Base-by-base conservation (phyloP, 1,140 invertebrate species). In the Phymorhynchus buccinoides region DNA sequence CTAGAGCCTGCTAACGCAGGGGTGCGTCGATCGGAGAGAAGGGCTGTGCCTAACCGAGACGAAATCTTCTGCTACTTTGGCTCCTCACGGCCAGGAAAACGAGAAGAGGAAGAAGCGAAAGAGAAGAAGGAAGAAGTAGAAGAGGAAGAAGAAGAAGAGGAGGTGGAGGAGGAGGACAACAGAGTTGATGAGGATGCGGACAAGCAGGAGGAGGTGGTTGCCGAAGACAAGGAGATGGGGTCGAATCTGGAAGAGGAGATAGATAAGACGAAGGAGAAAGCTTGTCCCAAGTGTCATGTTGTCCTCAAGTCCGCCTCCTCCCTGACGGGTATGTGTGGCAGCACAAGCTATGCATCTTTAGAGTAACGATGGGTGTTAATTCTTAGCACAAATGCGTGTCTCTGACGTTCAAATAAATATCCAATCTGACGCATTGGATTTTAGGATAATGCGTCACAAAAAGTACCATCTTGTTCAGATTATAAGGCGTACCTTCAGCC, bases 251-350 rank as follows among this genome's bases (percentile, higher is more conserved):
- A 73, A n/a, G 81, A 71, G 18, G 81, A 73, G 66, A 83, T 30
- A 30, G 79, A 83, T 39, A 83, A 71, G n/a, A 35, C 30, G 18
- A n/a, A 71, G 62, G 39, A 83, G 41, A 44, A 80, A 16, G 83
- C 86, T 27, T 87, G 86, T 32, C 84, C 84, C 4, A 81, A 85
- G 35, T 87, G 86, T 83, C 71, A 83, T 68, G 37, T 71, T 6
- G 83, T 85, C 41, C 78, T 87, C n/a, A 78, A 32, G 32, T 87
- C 81, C 71, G 68, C 80, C 39, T 87, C 86, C 0, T 87, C 86
- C 32, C 85, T 87, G 78, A 48, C 83, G 66, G 86, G 86, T 85
- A 41, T 6, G n/a, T 22, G 56, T 41, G 35, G n/a, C n/a, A n/a
- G n/a, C n/a, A n/a, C n/a, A n/a, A n/a, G n/a, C n/a, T n/a, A n/a